phyloP scores from a whole-genome alignment of 2,797 vertebrate genomes.

The Girardinus metallicus region DNA sequence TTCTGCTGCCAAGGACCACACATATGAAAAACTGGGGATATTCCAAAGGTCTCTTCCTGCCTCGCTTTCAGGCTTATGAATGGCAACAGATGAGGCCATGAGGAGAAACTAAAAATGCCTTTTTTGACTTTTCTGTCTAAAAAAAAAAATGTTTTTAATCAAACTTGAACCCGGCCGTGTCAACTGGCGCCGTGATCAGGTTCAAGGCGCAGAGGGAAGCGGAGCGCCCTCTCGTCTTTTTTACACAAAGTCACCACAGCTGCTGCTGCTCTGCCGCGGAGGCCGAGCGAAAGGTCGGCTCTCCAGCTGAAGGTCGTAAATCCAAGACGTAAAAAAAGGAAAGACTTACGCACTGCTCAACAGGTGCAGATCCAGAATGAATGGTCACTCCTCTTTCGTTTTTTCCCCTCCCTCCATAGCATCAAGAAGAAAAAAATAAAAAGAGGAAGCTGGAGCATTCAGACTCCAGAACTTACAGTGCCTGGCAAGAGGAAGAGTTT shows the following conservation, averaged over 20 bases:
- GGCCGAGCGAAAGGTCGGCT: conserved; percentile 69
- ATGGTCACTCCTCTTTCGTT: conserved; percentile 43
- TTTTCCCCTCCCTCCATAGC: not conserved
- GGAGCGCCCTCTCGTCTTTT: conserved; percentile 29
- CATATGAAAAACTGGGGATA: conserved; percentile 53
- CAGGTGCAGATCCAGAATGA: conserved; percentile 78
- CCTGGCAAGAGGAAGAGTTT: not conserved
- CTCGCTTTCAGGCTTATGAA: conserved; percentile 58
- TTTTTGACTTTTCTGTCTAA: conserved; percentile 17
- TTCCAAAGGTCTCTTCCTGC: conserved; percentile 65
- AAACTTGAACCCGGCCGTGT: conserved; percentile 44
- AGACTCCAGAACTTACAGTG: conserved; percentile 29
- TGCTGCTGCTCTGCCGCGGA: conserved; percentile 65
- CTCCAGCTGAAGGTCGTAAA: conserved; percentile 82
- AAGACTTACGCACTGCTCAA: conserved; percentile 71
- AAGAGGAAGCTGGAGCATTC: conserved; percentile 45
- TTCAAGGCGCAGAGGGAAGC: conserved; percentile 58
- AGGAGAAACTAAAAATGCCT: conserved; percentile 47
- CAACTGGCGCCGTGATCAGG: conserved; percentile 64
- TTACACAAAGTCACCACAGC: conserved; percentile 72
- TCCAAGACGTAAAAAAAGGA: conserved; percentile 75
- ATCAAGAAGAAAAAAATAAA: conserved; percentile 46
- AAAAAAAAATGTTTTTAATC: conserved; percentile 37
- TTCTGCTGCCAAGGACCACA: conserved; percentile 66
- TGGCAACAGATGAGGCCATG: conserved; percentile 48